A percentile compares a stretch with the other conserved stretches of the same genome.
Conservation (phyloP, 2,888 invertebrate species). For the Chrysolina haemoptera region DNA sequence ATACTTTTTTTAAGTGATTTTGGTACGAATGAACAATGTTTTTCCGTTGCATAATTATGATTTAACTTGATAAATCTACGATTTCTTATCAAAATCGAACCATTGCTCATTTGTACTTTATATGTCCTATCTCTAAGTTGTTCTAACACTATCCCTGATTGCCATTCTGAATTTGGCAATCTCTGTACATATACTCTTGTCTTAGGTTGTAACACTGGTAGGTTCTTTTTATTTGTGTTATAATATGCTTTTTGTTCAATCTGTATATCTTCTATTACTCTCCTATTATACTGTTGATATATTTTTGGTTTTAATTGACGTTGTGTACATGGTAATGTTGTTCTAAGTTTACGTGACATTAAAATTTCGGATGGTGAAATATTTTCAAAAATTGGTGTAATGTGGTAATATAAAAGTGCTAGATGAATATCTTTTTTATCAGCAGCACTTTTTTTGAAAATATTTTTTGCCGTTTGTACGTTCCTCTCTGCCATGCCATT, state of each 20-base stretch:
- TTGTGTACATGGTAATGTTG: not conserved
- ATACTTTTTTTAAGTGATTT: conserved; percentile 1
- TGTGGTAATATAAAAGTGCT: conserved; percentile 33
- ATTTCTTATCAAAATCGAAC: conserved; percentile 27
- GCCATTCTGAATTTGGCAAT: not conserved
- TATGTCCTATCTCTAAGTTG: no score
- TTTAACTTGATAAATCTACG: conserved; percentile 24
- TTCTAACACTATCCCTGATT: conserved; percentile 21
- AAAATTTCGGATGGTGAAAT: conserved; percentile 16
- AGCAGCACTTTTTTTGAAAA: conserved; percentile 29
- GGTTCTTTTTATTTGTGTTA: conserved; percentile 6
- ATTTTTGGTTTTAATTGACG: conserved; percentile 3
- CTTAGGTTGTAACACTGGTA: conserved; percentile 5
- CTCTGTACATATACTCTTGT: not conserved
- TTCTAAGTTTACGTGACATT: conserved; percentile 18
- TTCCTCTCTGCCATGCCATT: conserved; percentile 38
- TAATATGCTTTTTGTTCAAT: conserved; percentile 7
- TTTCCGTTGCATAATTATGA: conserved; percentile 3
- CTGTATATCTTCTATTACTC: not conserved
- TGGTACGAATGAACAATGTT: conserved; percentile 19
- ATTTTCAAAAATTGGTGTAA: conserved; percentile 19
- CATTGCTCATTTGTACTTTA: conserved; percentile 27
- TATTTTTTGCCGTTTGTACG: not conserved
- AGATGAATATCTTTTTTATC: conserved; percentile 38
- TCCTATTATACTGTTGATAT: conserved; percentile 11